These are phyloP conservation scores for Pollachius pollachius DNA, from an alignment of 2,113 vertebrate genomes.

Conservation along the genomic window DNA sequence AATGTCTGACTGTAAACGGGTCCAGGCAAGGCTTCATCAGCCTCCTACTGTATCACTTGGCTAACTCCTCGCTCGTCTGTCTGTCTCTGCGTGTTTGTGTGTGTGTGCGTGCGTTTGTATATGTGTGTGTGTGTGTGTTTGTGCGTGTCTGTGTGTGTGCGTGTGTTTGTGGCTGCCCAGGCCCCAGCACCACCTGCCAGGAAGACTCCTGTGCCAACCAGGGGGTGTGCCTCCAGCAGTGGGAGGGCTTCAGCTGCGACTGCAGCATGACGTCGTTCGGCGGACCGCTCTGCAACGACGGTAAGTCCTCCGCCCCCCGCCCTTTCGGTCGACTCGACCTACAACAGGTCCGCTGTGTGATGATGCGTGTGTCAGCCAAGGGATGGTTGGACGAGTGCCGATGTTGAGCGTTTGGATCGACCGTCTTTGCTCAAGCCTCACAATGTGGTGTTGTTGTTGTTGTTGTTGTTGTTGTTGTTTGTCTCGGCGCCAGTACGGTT, in stretches of 20 bases:
- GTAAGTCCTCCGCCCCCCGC: conserved; percentile 76
- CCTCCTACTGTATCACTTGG: background rate
- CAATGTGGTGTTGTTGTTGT: too few species aligned
- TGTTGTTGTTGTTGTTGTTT: too few species aligned
- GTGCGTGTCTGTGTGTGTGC: too few species aligned
- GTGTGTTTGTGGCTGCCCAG: conserved; percentile 56
- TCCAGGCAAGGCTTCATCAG: too few species aligned
- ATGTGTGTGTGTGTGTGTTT: too few species aligned
- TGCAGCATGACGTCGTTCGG: conserved; percentile 98
- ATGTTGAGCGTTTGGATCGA: too few species aligned
- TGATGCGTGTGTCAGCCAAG: too few species aligned
- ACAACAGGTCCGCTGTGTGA: background rate
- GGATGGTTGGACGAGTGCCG: too few species aligned
- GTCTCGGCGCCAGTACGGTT: too few species aligned
- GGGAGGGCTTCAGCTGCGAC: conserved; percentile 98
- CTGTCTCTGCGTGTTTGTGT: background rate
- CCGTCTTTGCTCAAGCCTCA: too few species aligned
- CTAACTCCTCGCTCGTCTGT: background rate
- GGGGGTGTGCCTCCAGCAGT: conserved; percentile 96
- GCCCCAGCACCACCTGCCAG: conserved; percentile 94
- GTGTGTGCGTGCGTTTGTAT: background rate
- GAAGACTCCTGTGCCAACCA: conserved; percentile 98
- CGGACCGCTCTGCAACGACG: conserved; percentile 91
- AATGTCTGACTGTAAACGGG: too few species aligned
- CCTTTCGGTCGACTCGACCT: background rate